Percentiles rank a stretch among this genome's conserved stretches.
Evolutionary conservation across 1,140 invertebrate species (phyloP).

Genomic region (Monochamus saltuarius): DNA sequence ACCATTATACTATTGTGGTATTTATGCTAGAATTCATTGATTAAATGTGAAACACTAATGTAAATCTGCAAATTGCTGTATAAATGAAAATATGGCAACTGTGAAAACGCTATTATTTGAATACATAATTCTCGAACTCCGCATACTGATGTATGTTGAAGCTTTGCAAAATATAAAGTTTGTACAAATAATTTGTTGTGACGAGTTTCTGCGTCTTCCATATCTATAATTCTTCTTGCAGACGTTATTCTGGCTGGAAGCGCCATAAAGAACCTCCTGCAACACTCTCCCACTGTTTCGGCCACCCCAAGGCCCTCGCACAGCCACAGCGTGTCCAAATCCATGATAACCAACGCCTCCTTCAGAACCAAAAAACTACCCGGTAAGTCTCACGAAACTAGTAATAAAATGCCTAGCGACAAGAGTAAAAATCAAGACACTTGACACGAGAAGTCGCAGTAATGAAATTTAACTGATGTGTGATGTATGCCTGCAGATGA

Average conservation of each 20-base stretch:
- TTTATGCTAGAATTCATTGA: too few species aligned
- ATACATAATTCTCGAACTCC: too few species aligned
- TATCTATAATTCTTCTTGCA: slow-evolving; percentile 22
- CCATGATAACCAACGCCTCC: slow-evolving; percentile 96
- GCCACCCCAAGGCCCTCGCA: slow-evolving; percentile 66
- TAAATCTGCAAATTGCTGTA: too few species aligned
- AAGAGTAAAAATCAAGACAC: background rate
- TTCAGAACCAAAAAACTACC: slow-evolving; percentile 95
- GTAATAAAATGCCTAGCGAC: background rate
- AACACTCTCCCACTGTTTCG: slow-evolving; percentile 49
- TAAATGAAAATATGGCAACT: too few species aligned
- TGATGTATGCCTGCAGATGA: slow-evolving; percentile 40
- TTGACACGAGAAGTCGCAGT: background rate
- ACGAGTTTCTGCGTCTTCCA: too few species aligned
- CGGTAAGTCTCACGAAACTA: slow-evolving; percentile 56
- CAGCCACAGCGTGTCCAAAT: slow-evolving; percentile 81
- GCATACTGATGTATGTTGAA: too few species aligned
- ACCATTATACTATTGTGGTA: too few species aligned
- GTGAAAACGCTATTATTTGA: too few species aligned
- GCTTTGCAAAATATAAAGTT: too few species aligned
- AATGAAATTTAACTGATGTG: background rate
- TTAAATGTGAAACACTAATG: too few species aligned
- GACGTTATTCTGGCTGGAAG: slow-evolving; percentile 88
- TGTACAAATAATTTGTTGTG: too few species aligned
- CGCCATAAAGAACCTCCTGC: slow-evolving; percentile 83